A percentile compares a stretch with the other conserved stretches of the same genome.
Evolutionary conservation across 2,888 invertebrate species (phyloP).

Genomic region (Taphrorychus bicolor): DNA sequence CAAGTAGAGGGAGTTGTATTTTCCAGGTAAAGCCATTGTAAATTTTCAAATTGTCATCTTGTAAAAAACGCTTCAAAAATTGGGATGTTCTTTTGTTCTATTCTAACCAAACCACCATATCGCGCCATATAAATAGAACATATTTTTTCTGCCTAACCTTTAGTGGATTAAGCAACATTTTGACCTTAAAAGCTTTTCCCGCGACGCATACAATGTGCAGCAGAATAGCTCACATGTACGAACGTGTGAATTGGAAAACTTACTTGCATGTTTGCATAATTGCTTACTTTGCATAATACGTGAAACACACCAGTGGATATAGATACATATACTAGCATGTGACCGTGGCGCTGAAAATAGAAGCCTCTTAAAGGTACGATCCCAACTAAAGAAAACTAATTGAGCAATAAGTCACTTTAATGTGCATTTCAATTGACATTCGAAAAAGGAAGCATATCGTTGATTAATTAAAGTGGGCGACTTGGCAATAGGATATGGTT

Average conservation of each 20-base stretch:
- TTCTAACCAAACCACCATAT: neutral
- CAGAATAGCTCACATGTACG: constrained; percentile 18
- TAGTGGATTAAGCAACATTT: constrained; percentile 19
- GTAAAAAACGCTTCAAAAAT: too few species aligned
- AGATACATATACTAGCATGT: too few species aligned
- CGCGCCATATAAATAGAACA: constrained; percentile 2
- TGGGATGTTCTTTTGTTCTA: too few species aligned
- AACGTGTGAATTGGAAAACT: constrained; percentile 11
- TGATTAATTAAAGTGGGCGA: neutral
- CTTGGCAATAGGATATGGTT: neutral
- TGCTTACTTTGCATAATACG: neutral
- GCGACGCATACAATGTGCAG: neutral
- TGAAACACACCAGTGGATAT: neutral
- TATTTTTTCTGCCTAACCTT: constrained; percentile 20
- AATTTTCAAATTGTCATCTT: too few species aligned
- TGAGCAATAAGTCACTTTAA: constrained; percentile 5
- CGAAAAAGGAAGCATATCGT: constrained; percentile 1
- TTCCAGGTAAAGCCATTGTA: too few species aligned
- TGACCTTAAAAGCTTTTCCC: constrained; percentile 21
- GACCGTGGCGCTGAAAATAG: neutral
- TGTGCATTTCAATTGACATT: neutral
- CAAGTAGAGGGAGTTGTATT: too few species aligned
- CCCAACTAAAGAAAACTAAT: constrained; percentile 6
- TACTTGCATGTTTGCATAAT: neutral
- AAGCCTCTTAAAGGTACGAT: neutral